Evolutionary conservation across 64 coral and sea anemone genomes (phyloP).

Genomic region (Montipora foliosa): DNA sequence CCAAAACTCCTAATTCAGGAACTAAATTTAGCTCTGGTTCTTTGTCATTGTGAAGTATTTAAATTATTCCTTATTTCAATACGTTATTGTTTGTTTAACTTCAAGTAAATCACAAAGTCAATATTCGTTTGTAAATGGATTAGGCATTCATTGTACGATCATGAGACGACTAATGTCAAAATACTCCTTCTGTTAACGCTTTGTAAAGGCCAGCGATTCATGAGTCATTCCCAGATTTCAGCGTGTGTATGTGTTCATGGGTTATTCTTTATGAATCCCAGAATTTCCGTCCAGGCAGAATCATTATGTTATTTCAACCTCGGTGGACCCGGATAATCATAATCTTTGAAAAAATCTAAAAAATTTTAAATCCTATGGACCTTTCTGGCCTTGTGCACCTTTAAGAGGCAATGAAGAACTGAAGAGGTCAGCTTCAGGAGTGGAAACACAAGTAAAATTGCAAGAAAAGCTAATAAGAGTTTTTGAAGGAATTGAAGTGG

Average conservation of each 20-base stretch:
- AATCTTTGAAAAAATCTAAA: background rate
- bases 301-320: background rate
- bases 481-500: background rate
- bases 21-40: background rate
- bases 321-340: background rate
- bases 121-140: constrained; percentile 12
- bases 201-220: background rate
- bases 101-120: background rate
- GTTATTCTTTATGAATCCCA: background rate
- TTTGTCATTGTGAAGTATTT: background rate
- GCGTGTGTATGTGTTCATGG: background rate
- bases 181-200: background rate
- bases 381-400: background rate
- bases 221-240: background rate
- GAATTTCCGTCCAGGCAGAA: too few relatives aligned
- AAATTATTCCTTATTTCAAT: background rate
- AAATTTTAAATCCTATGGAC: background rate
- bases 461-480: background rate
- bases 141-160: background rate
- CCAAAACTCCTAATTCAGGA: background rate
- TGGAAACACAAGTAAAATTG: too few relatives aligned
- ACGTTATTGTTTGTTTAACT: constrained; percentile 19
- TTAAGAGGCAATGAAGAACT: too few relatives aligned
- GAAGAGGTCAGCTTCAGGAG: too few relatives aligned
- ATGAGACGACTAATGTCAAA: background rate